phyloP scores from a whole-genome alignment of 1,140 invertebrate genomes.

The Panagrolaimus sp. region DNA sequence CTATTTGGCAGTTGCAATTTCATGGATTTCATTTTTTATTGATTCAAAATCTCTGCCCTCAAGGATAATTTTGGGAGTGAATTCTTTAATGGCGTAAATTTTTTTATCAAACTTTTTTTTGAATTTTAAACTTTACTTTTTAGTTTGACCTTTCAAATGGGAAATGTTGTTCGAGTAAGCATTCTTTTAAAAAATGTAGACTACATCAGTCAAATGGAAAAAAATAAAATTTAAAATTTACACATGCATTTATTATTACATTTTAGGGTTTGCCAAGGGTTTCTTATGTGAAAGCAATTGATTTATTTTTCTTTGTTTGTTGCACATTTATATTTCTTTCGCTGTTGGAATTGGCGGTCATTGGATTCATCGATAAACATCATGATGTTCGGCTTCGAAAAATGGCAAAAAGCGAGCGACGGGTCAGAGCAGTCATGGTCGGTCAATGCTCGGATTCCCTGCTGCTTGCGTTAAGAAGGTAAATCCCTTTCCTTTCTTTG shows the following conservation, averaged over 20 bases:
- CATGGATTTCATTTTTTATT: conserved; percentile 49
- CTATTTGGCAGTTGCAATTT: conserved; percentile 53
- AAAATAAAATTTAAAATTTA: too few relatives aligned
- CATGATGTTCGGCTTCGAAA: conserved; percentile 33
- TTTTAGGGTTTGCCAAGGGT: conserved; percentile 40
- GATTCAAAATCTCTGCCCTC: conserved; percentile 48
- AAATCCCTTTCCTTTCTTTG: neutral
- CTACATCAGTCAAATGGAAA: too few relatives aligned
- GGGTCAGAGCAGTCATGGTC: conserved; percentile 40
- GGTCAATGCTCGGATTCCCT: conserved; percentile 40
- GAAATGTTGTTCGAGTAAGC: conserved; percentile 42
- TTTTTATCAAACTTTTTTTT: conserved; percentile 31
- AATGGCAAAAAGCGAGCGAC: conserved; percentile 34
- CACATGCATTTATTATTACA: too few relatives aligned
- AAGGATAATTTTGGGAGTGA: conserved; percentile 45
- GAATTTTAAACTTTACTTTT: conserved; percentile 21
- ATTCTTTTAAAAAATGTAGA: too few relatives aligned
- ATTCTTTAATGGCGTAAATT: conserved; percentile 35
- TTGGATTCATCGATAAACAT: conserved; percentile 48
- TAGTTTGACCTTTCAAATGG: conserved; percentile 39
- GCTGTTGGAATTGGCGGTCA: conserved; percentile 43
- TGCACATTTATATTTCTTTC: conserved; percentile 48
- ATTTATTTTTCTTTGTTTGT: conserved; percentile 48
- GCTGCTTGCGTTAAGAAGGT: conserved; percentile 34
- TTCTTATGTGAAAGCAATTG: conserved; percentile 46